Evolutionary conservation across 2,113 vertebrate species (phyloP), one percentile per base, ranked within the genome.

Genomic region (Saguinus imperator): DNA sequence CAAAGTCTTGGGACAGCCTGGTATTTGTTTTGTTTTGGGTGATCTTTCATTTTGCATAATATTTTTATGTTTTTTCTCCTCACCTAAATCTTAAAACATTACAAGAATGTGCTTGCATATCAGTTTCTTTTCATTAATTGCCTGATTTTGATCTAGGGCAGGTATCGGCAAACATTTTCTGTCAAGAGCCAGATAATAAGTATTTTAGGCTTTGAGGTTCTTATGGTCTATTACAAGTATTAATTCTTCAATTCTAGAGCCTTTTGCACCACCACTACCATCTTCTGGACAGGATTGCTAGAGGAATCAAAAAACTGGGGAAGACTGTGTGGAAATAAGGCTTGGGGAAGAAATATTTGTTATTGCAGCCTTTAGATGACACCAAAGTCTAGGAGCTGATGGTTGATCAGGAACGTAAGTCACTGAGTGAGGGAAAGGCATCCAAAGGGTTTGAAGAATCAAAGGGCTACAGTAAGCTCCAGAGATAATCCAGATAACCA

Each of bases 71-170:
- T 72, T 75, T 88, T 70, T 85, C 27, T 52, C 32, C 32, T 93
- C 75, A 93, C 27, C 66, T 95, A 16, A 94, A 82, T 57, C 82
- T 93, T 50, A 76, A 93, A 91, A 94, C 73, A 92, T 92, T 82
- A 81, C 21, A 94, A 72, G 83, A 50, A 79, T 76, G 32, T 73
- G 57, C 3, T 50, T 77, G 68, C 14, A n/a, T 40, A 73, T 89
- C 68, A 29, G 4, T 55, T 95, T 45, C n/a, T 89, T 97, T 95
- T 91, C 80, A 92, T 72, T 87, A 87, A 57, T 40, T 89, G 21
- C 37, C 50, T 66, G 57, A 82, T 93, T 96, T 79, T 97, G 32
- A 89, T 57, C 43, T 86, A 76, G 61, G 48, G 14, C 29, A 86
- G 84, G 85, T 25, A 89, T 73, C 40, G 86, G 35, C 45, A 95